phyloP scores from a whole-genome alignment of 2,888 invertebrate genomes.

The Oscheius sp. region DNA sequence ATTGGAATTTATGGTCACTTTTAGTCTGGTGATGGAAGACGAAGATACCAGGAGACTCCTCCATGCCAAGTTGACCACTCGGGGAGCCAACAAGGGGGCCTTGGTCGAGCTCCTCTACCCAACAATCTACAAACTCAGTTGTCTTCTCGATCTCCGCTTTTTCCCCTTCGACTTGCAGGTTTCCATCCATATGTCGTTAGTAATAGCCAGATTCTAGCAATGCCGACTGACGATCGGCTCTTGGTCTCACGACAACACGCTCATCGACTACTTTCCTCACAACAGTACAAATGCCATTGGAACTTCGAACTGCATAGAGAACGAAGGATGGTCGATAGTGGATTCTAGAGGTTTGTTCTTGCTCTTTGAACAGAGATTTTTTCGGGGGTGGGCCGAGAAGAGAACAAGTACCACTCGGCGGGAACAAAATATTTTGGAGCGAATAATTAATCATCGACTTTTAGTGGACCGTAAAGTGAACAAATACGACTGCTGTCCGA shows the following conservation, averaged over 20 bases:
- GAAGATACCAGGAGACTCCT: slow-evolving; percentile 62
- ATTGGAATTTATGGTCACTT: slow-evolving; percentile 3
- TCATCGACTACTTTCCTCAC: slow-evolving; percentile 65
- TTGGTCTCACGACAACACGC: slow-evolving; percentile 55
- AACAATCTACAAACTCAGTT: slow-evolving; percentile 65
- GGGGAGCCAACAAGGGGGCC: slow-evolving; percentile 54
- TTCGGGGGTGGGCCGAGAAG: too few relatives aligned
- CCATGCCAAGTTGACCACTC: slow-evolving; percentile 62
- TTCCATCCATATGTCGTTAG: background rate
- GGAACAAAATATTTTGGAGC: too few relatives aligned
- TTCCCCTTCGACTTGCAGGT: slow-evolving; percentile 55
- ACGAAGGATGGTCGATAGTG: slow-evolving; percentile 69
- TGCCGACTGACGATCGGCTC: background rate
- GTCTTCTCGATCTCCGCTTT: slow-evolving; percentile 52
- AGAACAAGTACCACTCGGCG: too few relatives aligned
- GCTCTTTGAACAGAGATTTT: background rate
- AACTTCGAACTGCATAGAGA: slow-evolving; percentile 65
- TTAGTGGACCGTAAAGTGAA: slow-evolving; percentile 58
- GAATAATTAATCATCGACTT: slow-evolving; percentile 6
- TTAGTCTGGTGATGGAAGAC: slow-evolving; percentile 67
- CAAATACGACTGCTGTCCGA: slow-evolving; percentile 65
- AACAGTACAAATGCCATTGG: slow-evolving; percentile 60
- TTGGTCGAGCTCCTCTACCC: slow-evolving; percentile 67
- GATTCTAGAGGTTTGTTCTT: slow-evolving; percentile 52
- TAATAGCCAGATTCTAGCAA: slow-evolving; percentile 25